Evolutionary conservation across 2,888 invertebrate genomes (phyloP).

Genomic region (Automeris io): DNA sequence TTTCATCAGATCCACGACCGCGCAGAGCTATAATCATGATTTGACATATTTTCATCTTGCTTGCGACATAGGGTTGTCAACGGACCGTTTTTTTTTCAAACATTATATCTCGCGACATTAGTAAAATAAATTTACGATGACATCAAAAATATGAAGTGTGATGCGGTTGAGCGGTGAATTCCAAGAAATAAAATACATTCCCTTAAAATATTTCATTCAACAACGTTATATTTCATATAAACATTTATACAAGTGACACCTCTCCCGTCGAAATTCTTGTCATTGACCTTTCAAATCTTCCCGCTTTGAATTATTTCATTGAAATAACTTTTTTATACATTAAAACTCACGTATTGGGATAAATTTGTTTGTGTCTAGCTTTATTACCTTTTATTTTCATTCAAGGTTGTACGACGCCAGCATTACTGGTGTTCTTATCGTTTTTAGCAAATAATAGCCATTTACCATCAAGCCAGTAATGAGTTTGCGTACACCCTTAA

Average conservation of each 20-base stretch:
- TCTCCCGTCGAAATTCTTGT: constrained; percentile 32
- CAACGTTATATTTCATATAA: constrained; percentile 24
- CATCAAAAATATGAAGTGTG: constrained; percentile 11
- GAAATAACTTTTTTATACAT: constrained; percentile 13
- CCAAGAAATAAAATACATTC: constrained; percentile 8
- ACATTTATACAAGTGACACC: constrained; percentile 18
- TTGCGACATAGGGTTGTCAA: constrained; percentile 28
- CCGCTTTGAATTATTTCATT: constrained; percentile 27
- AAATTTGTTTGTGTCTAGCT: too few species aligned
- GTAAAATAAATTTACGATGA: constrained; percentile 17
- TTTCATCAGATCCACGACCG: constrained; percentile 29
- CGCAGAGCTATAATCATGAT: constrained; percentile 39
- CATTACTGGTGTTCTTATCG: too few species aligned
- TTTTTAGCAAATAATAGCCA: too few species aligned
- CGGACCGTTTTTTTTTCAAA: constrained; percentile 6
- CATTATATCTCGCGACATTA: constrained; percentile 11
- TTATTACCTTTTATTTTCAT: too few species aligned
- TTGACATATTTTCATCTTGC: constrained; percentile 53
- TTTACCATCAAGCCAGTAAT: too few species aligned
- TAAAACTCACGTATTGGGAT: too few species aligned
- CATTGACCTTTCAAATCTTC: constrained; percentile 38
- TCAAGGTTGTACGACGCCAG: too few species aligned
- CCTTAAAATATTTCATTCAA: constrained; percentile 11
- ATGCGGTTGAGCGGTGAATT: not conserved
- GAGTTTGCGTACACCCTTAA: too few species aligned